Conservation (phyloP, 2,797 vertebrate species). For the Melopsittacus undulatus region DNA sequence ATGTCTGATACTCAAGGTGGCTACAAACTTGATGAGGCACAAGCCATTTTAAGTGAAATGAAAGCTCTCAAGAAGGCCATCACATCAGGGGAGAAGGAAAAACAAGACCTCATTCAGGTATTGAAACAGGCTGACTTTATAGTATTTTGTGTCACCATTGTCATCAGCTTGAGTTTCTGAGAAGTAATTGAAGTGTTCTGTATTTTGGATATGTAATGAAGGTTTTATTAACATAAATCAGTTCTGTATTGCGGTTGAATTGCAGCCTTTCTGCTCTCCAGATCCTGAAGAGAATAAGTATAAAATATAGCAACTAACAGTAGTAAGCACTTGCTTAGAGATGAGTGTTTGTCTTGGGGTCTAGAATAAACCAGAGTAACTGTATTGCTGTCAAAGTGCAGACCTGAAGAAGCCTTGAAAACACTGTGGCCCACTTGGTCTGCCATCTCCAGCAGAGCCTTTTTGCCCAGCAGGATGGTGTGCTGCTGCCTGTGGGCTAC, state of each 20-base stretch:
- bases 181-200: background rate
- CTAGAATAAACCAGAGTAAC: background rate
- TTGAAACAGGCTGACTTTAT: background rate
- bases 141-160: background rate
- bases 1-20: slow-evolving; percentile 88
- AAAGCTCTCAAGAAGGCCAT: slow-evolving; percentile 94
- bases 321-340: background rate
- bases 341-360: background rate
- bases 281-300: background rate
- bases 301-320: background rate
- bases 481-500: background rate
- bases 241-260: background rate
- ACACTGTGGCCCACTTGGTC: background rate
- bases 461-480: background rate
- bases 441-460: background rate
- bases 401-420: background rate
- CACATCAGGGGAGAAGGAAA: slow-evolving; percentile 94
- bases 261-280: background rate
- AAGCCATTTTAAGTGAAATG: slow-evolving; percentile 94
- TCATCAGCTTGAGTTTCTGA: background rate
- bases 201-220: background rate
- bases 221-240: background rate
- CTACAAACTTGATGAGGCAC: slow-evolving; percentile 93
- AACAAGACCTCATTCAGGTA: slow-evolving; percentile 96
- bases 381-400: background rate